Conservation (phyloP, 2,888 invertebrate genomes). For the Rhagonycha lutea region DNA sequence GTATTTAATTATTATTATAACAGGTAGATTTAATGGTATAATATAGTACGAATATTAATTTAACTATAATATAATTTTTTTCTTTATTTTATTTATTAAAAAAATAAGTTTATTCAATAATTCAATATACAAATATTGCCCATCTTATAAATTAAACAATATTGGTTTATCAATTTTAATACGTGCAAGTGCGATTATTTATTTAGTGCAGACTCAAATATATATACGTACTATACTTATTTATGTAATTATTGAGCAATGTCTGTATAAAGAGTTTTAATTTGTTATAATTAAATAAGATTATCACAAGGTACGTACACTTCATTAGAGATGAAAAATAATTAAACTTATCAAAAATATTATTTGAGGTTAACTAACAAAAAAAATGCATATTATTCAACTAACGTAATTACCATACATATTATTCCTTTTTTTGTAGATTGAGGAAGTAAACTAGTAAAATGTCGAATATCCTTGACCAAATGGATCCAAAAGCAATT, state of each 20-base stretch:
- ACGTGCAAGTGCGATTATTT: background rate
- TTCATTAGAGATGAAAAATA: background rate
- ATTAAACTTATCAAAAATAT: background rate
- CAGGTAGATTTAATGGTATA: too few species aligned
- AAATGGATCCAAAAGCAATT: too few species aligned
- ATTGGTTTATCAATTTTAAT: background rate
- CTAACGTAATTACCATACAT: too few species aligned
- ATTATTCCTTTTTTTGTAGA: background rate
- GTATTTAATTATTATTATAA: too few species aligned
- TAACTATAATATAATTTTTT: too few species aligned
- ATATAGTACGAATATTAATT: too few species aligned
- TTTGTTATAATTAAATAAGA: background rate
- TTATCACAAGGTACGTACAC: background rate
- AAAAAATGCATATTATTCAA: background rate
- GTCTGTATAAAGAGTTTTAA: background rate
- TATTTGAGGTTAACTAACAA: background rate
- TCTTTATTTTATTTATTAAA: too few species aligned
- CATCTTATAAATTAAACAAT: background rate
- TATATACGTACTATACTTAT: background rate
- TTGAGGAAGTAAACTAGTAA: background rate
- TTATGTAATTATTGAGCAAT: background rate
- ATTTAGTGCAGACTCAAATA: background rate
- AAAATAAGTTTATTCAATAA: background rate
- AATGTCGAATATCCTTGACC: background rate
- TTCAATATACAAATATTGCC: background rate